These are phyloP conservation scores for Coelogynopora nodosa DNA, from an alignment of 2,888 invertebrate genomes.

Conservation along the genomic window DNA sequence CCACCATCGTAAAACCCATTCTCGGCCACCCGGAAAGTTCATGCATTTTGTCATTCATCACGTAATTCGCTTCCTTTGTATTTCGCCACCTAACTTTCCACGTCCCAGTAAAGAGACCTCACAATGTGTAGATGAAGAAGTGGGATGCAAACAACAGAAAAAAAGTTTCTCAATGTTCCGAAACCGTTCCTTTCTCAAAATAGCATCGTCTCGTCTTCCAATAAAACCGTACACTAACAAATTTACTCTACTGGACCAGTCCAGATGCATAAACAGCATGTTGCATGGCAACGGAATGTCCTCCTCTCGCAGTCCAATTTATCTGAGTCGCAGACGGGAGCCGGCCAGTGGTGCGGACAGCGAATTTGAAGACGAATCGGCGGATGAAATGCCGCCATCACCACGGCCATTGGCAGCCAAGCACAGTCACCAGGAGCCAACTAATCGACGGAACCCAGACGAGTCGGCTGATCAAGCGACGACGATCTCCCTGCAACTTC, in stretches of 20 bases:
- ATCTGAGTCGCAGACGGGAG: neutral
- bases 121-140: neutral
- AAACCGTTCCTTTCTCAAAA: neutral
- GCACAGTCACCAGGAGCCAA: conserved; percentile 34
- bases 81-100: conserved; percentile 24
- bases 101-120: neutral
- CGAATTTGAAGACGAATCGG: neutral
- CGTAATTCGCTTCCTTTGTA: conserved; percentile 49
- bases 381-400: neutral
- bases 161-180: neutral
- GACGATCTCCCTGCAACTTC: conserved; percentile 54
- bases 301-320: conserved; percentile 36
- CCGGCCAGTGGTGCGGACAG: neutral
- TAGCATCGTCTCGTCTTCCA: neutral
- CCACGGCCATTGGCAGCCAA: neutral
- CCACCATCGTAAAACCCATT: conserved; percentile 53
- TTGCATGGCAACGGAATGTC: conserved; percentile 14
- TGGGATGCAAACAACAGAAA: neutral
- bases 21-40: conserved; percentile 52
- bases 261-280: neutral
- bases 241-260: neutral
- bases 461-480: conserved; percentile 48
- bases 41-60: conserved; percentile 51
- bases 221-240: neutral
- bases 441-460: neutral